Base-by-base conservation (phyloP, 2,113 vertebrate genomes). In the Nettapus auritus region DNA sequence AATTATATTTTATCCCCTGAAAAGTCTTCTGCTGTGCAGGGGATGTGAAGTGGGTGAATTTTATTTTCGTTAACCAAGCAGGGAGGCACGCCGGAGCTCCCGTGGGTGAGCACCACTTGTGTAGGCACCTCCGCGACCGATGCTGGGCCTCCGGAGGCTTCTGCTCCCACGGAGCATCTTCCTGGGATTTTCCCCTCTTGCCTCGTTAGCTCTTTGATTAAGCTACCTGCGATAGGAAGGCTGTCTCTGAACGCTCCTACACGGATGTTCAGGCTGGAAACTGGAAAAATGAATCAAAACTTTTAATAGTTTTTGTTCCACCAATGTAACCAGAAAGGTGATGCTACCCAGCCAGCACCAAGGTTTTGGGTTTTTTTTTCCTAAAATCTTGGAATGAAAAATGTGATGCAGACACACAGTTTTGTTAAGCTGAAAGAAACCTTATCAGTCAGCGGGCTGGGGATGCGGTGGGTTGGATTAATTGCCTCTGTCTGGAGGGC, bases 1-100 rank as follows among this genome's bases (percentile, higher is more conserved):
- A 93, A 91, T 95, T 96, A 89, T 67, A 89, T 93, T 93, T 87
- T 94, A 90, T 86, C 92, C 77, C 64, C 89, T 92, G 69, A 75
- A 95, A 95, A 71, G 80, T 93, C 71, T 88, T 67, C 80, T 88
- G 46, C 79, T 94, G 64, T 78, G 77, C 79, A n/a, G n/a, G 48
- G 66, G 26, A 59, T 81, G 42, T 56, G 70, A 88, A 80, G 23
- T 59, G 34, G 78, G 69, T 62, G 89, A 80, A 91, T 93, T 93
- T 88, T 77, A 34, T 88, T 94, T 88, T 78, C 71, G 38, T 34
- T 91, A 89, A 66, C 6, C 11, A 69, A 85, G 63, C 33, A 71
- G 22, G 52, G 28, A 62, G 29, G 55, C 74, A 57, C 9, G 16
- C 42, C 42, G n/a, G 64, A 84, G 55, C 89, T 86, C 34, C 17